Evolutionary conservation across 2,797 vertebrate genomes (phyloP).

Genomic region (Garrulus glandarius): DNA sequence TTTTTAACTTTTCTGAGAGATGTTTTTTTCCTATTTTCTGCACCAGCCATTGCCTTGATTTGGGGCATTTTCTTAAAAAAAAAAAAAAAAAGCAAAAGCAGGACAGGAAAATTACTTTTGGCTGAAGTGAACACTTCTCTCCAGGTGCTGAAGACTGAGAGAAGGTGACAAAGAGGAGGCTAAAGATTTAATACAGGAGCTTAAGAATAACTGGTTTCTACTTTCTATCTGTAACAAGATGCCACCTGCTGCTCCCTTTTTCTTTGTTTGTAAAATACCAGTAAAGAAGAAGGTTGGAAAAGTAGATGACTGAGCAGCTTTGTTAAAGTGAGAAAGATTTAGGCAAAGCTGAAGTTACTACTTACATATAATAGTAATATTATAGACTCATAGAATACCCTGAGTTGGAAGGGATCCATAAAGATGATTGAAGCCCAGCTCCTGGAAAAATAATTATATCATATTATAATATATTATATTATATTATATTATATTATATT

Average conservation of each 20-base stretch:
- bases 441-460: neutral
- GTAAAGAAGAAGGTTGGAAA: neutral
- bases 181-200: neutral
- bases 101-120: neutral
- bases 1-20: neutral
- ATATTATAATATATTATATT: too few relatives aligned
- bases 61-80: neutral
- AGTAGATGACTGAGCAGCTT: neutral
- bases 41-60: neutral
- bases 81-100: neutral
- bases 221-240: neutral
- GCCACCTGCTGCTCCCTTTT: neutral
- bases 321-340: neutral
- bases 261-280: neutral
- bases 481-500: too few relatives aligned
- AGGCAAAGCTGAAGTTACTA: neutral
- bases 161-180: neutral
- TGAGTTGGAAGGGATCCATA: neutral
- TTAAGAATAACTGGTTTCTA: neutral
- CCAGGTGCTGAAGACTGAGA: neutral
- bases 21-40: neutral
- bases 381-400: accelerated
- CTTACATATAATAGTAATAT: neutral
- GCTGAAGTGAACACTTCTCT: neutral
- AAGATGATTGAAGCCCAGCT: neutral